Conservation (phyloP, 2,888 invertebrate species). For the Eucera pruinosa region DNA sequence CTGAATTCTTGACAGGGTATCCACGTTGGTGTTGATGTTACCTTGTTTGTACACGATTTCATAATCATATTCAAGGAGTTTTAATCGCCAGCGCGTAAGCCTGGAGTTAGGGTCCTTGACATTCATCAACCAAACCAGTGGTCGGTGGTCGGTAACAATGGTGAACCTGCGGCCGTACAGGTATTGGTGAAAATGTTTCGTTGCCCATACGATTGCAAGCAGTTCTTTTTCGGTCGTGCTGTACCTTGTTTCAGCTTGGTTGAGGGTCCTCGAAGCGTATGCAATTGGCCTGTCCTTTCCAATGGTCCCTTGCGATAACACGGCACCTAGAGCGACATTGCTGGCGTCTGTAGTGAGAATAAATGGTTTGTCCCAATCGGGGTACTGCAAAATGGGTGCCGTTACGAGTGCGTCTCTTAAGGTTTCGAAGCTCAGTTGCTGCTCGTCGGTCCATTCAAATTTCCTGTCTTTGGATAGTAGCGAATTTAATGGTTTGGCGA, state of each 20-base stretch:
- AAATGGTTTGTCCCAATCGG: too few relatives aligned
- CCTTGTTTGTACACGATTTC: slow-evolving; percentile 13
- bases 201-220: slow-evolving; percentile 6
- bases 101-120: slow-evolving; percentile 6
- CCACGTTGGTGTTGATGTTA: slow-evolving; percentile 6
- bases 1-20: not conserved
- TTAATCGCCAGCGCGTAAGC: slow-evolving; percentile 8
- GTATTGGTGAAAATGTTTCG: not conserved
- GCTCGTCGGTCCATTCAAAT: too few relatives aligned
- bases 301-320: not conserved
- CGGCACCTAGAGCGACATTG: too few relatives aligned
- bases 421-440: too few relatives aligned
- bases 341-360: too few relatives aligned
- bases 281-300: not conserved
- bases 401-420: too few relatives aligned
- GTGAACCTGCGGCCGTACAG: slow-evolving; percentile 3
- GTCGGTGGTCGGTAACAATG: not conserved
- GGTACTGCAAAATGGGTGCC: too few relatives aligned
- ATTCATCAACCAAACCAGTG: too few relatives aligned
- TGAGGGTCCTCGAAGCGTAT: slow-evolving; percentile 7
- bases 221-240: slow-evolving; percentile 13
- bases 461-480: too few relatives aligned
- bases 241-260: not conserved
- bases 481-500: too few relatives aligned
- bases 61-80: slow-evolving; percentile 7